A percentile compares a stretch with the other conserved stretches of the same genome.
phyloP scores from a whole-genome alignment of 1,140 invertebrate species.

The Vanessa tameamea region DNA sequence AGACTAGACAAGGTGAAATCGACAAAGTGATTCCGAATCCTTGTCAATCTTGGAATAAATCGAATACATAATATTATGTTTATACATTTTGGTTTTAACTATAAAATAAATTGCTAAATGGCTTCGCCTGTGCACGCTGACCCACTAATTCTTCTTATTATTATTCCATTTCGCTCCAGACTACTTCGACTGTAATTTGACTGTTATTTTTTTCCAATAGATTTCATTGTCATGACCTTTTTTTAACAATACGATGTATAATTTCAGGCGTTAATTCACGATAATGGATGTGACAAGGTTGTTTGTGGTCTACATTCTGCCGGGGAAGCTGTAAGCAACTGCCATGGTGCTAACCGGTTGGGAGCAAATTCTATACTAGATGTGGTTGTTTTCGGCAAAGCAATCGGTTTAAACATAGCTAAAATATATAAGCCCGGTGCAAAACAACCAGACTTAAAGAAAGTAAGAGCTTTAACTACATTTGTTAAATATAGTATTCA shows the following conservation, averaged over 20 bases:
- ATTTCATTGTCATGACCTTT: background rate
- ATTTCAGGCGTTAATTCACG: slow-evolving; percentile 49
- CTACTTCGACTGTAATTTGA: background rate
- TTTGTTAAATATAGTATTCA: no score
- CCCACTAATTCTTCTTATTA: no score
- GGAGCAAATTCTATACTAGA: slow-evolving; percentile 99
- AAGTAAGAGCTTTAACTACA: slow-evolving; percentile 77
- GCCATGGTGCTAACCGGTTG: slow-evolving; percentile 97
- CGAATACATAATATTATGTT: no score
- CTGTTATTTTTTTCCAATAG: background rate
- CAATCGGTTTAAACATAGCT: slow-evolving; percentile 93
- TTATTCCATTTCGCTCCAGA: no score
- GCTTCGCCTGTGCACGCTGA: no score
- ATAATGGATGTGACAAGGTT: slow-evolving; percentile 83
- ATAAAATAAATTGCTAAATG: no score
- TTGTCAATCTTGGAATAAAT: no score
- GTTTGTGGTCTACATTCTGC: slow-evolving; percentile 86
- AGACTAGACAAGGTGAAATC: no score
- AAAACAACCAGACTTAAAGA: slow-evolving; percentile 84
- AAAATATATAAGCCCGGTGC: slow-evolving; percentile 92
- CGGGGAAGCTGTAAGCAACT: slow-evolving; percentile 87
- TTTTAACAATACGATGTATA: background rate
- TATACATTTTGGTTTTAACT: no score
- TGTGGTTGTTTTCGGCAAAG: slow-evolving; percentile 97
- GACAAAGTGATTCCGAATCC: no score